phyloP scores from a whole-genome alignment of 2,797 vertebrate species.

The Manis javanica region DNA sequence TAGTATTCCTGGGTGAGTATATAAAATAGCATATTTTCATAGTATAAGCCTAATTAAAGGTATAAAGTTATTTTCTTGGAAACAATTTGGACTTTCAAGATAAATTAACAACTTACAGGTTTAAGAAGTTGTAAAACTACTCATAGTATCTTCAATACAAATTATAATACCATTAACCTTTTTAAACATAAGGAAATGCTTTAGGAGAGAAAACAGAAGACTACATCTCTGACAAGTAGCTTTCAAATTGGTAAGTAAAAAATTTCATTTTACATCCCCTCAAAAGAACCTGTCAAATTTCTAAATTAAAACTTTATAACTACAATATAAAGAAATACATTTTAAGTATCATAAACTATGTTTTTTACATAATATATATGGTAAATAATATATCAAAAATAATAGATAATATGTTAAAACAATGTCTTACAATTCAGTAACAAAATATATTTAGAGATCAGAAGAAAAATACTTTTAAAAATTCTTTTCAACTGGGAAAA shows the following conservation, averaged over 20 bases:
- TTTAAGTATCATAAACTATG: constrained; percentile 3
- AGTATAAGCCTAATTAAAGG: not conserved
- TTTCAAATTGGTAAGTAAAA: constrained; percentile 85
- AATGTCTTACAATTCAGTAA: constrained; percentile 10
- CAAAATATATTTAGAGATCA: constrained; percentile 7
- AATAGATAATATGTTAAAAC: not conserved
- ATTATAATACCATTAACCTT: constrained; percentile 92
- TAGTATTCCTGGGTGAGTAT: not conserved
- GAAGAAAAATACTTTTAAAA: not conserved
- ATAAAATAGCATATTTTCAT: not conserved
- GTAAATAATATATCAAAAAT: constrained; percentile 16
- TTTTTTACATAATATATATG: constrained; percentile 43
- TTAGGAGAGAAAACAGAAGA: constrained; percentile 88
- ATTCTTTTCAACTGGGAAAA: constrained; percentile 5
- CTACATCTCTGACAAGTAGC: constrained; percentile 93
- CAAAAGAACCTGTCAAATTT: constrained; percentile 86
- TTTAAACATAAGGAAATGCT: constrained; percentile 90
- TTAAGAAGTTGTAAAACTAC: constrained; percentile 57
- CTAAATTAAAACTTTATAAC: constrained; percentile 85
- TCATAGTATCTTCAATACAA: constrained; percentile 85
- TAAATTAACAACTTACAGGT: not conserved
- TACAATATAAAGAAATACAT: constrained; percentile 82
- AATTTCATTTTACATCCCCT: constrained; percentile 85
- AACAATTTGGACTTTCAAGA: not conserved
- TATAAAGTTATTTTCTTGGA: not conserved